A percentile compares a stretch with the other conserved stretches of the same genome.
Conservation (phyloP, 2,797 vertebrate genomes). For the Sciurus carolinensis region DNA sequence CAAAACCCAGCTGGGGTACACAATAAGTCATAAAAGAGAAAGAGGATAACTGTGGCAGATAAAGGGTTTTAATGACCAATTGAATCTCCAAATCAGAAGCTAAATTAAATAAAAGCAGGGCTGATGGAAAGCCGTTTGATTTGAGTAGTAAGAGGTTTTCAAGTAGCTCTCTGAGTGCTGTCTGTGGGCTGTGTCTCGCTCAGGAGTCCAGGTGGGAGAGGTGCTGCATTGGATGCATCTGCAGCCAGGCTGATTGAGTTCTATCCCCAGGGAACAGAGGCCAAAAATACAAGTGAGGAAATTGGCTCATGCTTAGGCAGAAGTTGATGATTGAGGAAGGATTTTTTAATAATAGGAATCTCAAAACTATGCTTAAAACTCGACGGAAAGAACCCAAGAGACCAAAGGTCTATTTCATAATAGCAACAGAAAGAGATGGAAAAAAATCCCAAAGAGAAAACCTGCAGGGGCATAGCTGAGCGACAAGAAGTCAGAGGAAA, state of each 20-base stretch:
- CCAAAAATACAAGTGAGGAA: constrained; percentile 70
- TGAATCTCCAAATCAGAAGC: constrained; percentile 53
- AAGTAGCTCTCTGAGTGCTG: neutral
- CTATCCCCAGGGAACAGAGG: neutral
- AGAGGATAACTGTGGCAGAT: neutral
- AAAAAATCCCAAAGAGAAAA: constrained; percentile 72
- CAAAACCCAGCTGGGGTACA: neutral
- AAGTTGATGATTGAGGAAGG: constrained; percentile 45
- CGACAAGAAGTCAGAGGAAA: constrained; percentile 73
- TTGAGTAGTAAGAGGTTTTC: constrained; percentile 48
- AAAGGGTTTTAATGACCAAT: constrained; percentile 44
- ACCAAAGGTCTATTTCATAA: constrained; percentile 74
- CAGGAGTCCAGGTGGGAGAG: neutral
- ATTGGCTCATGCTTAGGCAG: constrained; percentile 66
- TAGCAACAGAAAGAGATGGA: constrained; percentile 68
- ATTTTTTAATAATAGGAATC: constrained; percentile 70
- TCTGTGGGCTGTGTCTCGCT: neutral
- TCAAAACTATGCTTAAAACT: constrained; percentile 76
- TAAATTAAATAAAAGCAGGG: constrained; percentile 59
- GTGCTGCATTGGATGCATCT: neutral
- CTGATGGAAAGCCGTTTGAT: constrained; percentile 66
- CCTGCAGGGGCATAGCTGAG: constrained; percentile 18
- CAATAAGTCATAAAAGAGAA: neutral
- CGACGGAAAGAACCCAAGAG: constrained; percentile 49
- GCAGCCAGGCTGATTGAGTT: constrained; percentile 17